Evolutionary conservation across 2,113 vertebrate genomes (phyloP), one percentile per base, ranked within the genome.

Genomic region (Hucho hucho): DNA sequence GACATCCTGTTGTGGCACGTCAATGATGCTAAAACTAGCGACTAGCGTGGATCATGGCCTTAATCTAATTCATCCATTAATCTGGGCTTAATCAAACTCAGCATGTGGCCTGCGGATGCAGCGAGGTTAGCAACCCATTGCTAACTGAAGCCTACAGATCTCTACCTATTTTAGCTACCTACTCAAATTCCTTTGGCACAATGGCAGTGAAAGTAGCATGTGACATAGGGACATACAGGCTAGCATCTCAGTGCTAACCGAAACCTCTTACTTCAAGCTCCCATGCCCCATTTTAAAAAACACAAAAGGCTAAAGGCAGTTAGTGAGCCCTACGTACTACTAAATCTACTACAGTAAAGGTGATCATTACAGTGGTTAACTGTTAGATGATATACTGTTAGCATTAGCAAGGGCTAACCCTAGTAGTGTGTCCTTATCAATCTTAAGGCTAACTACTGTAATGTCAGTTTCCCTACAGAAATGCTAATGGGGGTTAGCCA

Each of bases 1-100:
- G 72, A 85, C 79, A 78, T 85, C 82, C 79, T 78, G 69, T 12
- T 64, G 80, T 88, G 82, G 87, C 69, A 68, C 80, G 78, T 73
- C 69, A 77, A 78, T 83, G 84, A 84, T 85, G 84, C 75, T 70
- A 84, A 85, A 87, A 79, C 37, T 37, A 9, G 37, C 37, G 37
- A 37, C 79, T 81, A 43, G 65, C 20, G 29, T 18, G 18, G 37
- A 24, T 29, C 28, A 67, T 37, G 65, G 65, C 29, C 65, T 67
- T 67, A 29, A 89, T 89, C 86, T 77, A 49, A 32, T 82, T 79
- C 77, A 65, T 75, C 56, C 68, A 43, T 64, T 72, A 65, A 22
- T 65, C 63, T 5, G 28, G 77, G 73, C 29, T 67, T 43, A 67
- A 32, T 29, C 28, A 20, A 56, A 56, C 13, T 4, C 16, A 56